Base-by-base conservation (phyloP, 2,797 vertebrate genomes). In the Psittacula echo region DNA sequence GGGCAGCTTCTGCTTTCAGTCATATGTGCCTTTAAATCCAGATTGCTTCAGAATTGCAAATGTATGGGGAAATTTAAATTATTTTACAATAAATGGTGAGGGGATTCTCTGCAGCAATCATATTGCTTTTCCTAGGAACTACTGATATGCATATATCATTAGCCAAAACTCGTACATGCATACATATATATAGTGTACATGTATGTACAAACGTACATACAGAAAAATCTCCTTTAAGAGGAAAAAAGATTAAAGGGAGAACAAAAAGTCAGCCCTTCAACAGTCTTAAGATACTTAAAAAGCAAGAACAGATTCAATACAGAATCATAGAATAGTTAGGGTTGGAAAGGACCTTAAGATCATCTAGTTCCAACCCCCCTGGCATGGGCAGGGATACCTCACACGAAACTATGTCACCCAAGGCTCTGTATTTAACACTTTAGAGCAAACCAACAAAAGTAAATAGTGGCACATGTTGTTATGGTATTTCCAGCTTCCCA, bases 401-500 rank as follows among this genome's bases (percentile, higher is more conserved):
- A n/a, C 32, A n/a, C 54, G 22, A 56, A 56, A n/a, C 53, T 13
- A n/a, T 56, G 32, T 56, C 53, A 56, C 30, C 20, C 30, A 9
- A n/a, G 32, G 20, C 54, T 56, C 20, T 56, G 32, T 56, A 50
- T 85, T 74, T 23, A 45, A 32, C 19, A 13, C 8, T 50, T 45
- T 2, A 34, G 32, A 54, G 44, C 44, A 74, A 75, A 54, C 9
- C n/a, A 79, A 24, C 17, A 24, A 1, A 9, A 71, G 17, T 4
- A 70, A 73, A 45, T 0, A 77, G 68, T 4, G 5, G 3, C 26
- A 1, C 1, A 39, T 5, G 56, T 17, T 27, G 5, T 39, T 48
- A 5, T 0, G 14, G 42, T 18, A 65, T 9, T 61, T 48, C 51
- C 51, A 87, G 34, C 54, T 42, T 42, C 39, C 13, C 44, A 47